phyloP scores from a whole-genome alignment of 2,113 vertebrate species.

The Caloenas nicobarica region DNA sequence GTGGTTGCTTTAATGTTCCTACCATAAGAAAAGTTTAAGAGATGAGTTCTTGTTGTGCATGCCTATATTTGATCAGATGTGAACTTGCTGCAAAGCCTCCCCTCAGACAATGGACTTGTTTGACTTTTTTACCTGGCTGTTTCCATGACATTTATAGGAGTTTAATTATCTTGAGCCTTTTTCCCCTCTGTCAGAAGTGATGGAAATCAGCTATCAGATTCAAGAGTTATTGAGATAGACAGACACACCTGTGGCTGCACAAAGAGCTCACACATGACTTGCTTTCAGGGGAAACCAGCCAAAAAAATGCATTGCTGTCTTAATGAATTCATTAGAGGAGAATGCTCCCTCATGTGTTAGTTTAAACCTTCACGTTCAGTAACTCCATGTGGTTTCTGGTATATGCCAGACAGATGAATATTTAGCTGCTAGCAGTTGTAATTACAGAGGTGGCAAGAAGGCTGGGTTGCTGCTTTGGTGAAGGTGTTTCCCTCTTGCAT shows the following conservation, averaged over 20 bases:
- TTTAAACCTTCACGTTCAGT: neutral
- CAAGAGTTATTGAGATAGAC: neutral
- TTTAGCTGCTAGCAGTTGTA: neutral
- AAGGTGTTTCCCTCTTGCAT: neutral
- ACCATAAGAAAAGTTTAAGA: neutral
- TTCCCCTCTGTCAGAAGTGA: neutral
- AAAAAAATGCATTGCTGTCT: neutral
- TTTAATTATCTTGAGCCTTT: slow-evolving; percentile 16
- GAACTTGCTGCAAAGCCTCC: neutral
- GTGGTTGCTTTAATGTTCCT: neutral
- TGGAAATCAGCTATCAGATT: neutral
- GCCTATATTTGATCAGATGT: neutral
- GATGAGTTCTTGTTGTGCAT: neutral
- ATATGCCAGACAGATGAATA: neutral
- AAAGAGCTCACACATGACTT: neutral
- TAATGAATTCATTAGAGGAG: neutral
- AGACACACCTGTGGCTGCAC: neutral
- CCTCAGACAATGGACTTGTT: neutral
- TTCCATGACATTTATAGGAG: neutral
- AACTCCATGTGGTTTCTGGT: neutral
- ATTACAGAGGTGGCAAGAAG: neutral
- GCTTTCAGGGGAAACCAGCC: neutral
- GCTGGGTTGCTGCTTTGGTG: neutral
- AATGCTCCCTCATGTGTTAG: neutral
- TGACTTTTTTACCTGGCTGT: neutral